Conservation (phyloP, 2,797 vertebrate genomes). For the Phoxinus dragarum region DNA sequence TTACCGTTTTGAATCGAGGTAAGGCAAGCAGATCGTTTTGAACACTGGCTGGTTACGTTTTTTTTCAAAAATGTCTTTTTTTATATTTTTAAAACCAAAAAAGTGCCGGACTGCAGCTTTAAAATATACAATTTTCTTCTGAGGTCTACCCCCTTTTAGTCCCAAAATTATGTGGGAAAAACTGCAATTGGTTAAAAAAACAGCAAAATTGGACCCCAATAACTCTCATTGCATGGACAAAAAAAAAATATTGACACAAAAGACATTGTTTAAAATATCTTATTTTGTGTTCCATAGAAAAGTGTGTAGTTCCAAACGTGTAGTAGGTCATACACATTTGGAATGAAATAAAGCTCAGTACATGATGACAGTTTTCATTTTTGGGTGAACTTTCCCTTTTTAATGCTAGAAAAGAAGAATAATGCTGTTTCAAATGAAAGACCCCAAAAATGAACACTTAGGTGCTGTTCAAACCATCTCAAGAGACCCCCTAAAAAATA, state of each 20-base stretch:
- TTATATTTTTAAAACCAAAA: no score
- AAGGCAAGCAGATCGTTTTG: no score
- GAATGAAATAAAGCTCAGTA: background rate
- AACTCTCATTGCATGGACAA: background rate
- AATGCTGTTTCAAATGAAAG: background rate
- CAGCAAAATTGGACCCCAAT: background rate
- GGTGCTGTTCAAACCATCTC: background rate
- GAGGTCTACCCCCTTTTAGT: background rate
- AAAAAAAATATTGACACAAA: no score
- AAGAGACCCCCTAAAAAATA: background rate
- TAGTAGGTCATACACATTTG: background rate
- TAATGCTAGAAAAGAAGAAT: background rate
- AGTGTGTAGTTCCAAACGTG: no score
- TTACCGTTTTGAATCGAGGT: no score
- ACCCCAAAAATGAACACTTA: background rate
- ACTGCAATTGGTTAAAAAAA: background rate
- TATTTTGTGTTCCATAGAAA: background rate
- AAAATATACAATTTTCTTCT: background rate
- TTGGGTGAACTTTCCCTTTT: no score
- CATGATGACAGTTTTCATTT: no score
- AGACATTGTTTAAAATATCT: background rate
- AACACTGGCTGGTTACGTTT: no score
- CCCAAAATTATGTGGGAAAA: background rate
- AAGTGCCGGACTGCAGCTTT: no score
- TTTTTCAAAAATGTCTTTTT: no score